Evolutionary conservation across 2,888 invertebrate genomes (phyloP), one percentile per base, ranked within the genome.

Genomic region (Plutella xylostella): DNA sequence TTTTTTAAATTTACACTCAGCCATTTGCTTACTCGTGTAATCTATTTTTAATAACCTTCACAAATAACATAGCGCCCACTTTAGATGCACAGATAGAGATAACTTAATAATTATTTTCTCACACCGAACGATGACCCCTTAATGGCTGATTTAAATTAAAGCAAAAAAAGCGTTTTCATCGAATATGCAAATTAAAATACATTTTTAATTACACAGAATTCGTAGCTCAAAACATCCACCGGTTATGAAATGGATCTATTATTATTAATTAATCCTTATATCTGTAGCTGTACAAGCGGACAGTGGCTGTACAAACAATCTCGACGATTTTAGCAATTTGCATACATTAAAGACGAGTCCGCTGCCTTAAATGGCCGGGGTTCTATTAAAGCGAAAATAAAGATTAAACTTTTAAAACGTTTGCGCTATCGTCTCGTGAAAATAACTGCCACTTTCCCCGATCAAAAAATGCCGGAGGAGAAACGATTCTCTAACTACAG

Each of bases 171-270:
- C 62, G 57, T 58, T 54, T 60, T 63, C 63, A 55, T 52, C 66
- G 60, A 56, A 53, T 65, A 75, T 73, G 64, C 65, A 73, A 74
- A 79, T 72, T 67, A 64, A 69, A 67, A 62, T 63, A 51, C 57
- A 54, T 65, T n/a, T n/a, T 63, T 74, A 70, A 76, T 75, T 76
- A 69, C 63, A 54, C 51, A 63, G 52, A 58, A 60, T 63, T 59
- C 60, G 56, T 60, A 51, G 40, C 51, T 55, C 56, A 58, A 62
- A 65, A 43, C 47, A 51, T 53, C 52, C n/a, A 45, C 43, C 43
- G 40, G 46, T 43, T 63, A 55, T 51, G 51, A 60, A 62, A 59
- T 55, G 46, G 58, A 66, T 65, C 65, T 65, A 55, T 61, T 68
- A 61, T 63, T 61, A 60, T 56, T 57, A 54, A 66, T 65, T 58